A percentile compares a stretch with the other conserved stretches of the same genome.
phyloP scores from a whole-genome alignment of 2,113 vertebrate genomes.

The Lates calcarifer region DNA sequence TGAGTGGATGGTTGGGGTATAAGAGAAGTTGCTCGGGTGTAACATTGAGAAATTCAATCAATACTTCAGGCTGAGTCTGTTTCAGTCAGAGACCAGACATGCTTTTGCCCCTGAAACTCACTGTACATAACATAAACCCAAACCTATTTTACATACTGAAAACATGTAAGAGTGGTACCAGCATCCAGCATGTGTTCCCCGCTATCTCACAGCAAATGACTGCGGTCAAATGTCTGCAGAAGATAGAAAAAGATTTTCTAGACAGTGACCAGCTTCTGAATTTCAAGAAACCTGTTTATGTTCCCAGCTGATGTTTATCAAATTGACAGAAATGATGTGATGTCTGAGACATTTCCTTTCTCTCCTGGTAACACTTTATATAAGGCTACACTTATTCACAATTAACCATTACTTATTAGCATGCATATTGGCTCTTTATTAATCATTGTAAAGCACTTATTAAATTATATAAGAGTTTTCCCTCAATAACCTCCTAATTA shows the following conservation, averaged over 20 bases:
- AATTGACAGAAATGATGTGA: constrained; percentile 39
- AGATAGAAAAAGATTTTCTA: too few species aligned
- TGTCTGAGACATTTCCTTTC: constrained; percentile 43
- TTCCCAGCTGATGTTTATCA: constrained; percentile 27
- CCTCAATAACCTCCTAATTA: too few species aligned
- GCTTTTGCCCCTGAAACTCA: background rate
- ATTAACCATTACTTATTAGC: too few species aligned
- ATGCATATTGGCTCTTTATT: too few species aligned
- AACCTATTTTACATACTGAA: background rate
- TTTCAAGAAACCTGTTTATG: constrained; percentile 14
- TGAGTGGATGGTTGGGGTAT: background rate
- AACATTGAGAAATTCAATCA: background rate
- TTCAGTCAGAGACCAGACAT: background rate
- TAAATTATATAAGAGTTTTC: too few species aligned
- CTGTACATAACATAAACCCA: background rate
- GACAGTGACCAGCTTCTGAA: background rate
- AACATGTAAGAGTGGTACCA: background rate
- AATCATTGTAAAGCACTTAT: too few species aligned
- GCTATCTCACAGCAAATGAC: too few species aligned
- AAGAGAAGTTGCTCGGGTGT: background rate
- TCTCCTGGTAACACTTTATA: too few species aligned
- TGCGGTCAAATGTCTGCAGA: too few species aligned
- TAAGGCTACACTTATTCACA: too few species aligned
- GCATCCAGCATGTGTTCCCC: too few species aligned
- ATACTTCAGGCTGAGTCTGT: background rate